Evolutionary conservation across 2,888 invertebrate species (phyloP), one percentile per base, ranked within the genome.

Genomic region (Hemicrepidius hirtus): DNA sequence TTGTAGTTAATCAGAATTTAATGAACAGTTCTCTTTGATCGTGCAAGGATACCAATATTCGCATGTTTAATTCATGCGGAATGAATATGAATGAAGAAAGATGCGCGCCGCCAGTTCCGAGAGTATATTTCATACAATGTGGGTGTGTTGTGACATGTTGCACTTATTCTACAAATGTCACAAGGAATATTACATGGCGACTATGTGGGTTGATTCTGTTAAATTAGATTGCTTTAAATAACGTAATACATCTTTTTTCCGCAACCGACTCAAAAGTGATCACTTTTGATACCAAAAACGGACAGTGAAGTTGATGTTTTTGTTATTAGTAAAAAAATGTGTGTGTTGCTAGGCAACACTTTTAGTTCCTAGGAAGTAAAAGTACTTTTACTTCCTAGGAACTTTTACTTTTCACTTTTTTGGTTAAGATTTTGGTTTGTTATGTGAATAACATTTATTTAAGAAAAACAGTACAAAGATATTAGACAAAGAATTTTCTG

Each of bases 101-200:
- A 49, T 32, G 64, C 21, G 64, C 21, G 32, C 64, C 32, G 49
- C 46, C 50, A n/a, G 32, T 50, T 64, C 49, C 64, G 35, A 49
- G 46, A 49, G 57, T 18, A 64, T 64, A 64, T 50, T 50, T 64
- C 28, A 64, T 49, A 35, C 35, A 21, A 21, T 41, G 68, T 68
- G 32, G 68, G 68, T 46, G 68, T 68, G 44, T 68, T 68, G 68
- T 68, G 68, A 68, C 68, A 59, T 44, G 60, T 46, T 59, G 68
- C 49, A 68, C 60, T 68, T 59, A 68, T 49, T 68, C 46, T 59
- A 41, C 46, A 68, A 68, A 68, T 68, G 57, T 59, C 59, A 59
- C 49, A 68, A 59, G 46, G 60, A 68, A 68, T 68, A 59, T 59
- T 68, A 49, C 59, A 68, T 59, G 57, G 57, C 24, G 68, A 28